Conservation (phyloP, 30 jellyfish, hydroid and myxozoan genomes). For the Nemopilema nomurai region DNA sequence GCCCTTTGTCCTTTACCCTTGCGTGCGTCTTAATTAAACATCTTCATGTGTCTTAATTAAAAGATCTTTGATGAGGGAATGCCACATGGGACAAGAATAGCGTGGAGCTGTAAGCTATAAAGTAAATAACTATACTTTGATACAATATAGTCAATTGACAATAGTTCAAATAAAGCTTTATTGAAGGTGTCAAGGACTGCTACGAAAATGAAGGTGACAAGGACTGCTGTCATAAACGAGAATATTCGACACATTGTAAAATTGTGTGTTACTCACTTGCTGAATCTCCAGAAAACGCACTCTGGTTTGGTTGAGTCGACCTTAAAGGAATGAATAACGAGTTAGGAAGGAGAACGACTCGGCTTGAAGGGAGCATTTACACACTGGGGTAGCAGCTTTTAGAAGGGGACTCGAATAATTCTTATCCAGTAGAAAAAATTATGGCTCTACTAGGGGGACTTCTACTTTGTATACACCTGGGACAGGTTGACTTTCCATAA, state of each 20-base stretch:
- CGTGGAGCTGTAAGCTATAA: too few species aligned
- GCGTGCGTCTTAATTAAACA: too few species aligned
- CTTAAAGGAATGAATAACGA: slow-evolving; percentile 32
- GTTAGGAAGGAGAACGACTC: not conserved
- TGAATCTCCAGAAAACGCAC: slow-evolving; percentile 76
- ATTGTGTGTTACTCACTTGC: slow-evolving; percentile 28
- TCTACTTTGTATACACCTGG: too few species aligned
- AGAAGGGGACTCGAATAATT: not conserved
- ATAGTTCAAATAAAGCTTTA: not conserved
- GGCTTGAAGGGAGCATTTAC: not conserved
- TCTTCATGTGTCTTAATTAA: too few species aligned
- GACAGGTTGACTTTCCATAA: too few species aligned
- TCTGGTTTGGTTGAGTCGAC: slow-evolving; percentile 33
- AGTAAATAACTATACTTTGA: too few species aligned
- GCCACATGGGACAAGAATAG: too few species aligned
- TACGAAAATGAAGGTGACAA: not conserved
- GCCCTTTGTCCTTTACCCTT: too few species aligned
- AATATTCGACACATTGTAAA: not conserved
- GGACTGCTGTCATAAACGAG: not conserved
- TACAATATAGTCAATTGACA: too few species aligned
- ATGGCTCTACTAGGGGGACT: too few species aligned
- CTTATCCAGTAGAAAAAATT: not conserved
- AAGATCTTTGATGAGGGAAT: too few species aligned
- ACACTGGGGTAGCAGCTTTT: not conserved
- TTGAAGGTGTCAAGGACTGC: not conserved